Percentiles rank a stretch among this genome's conserved stretches.
Evolutionary conservation across 2,113 vertebrate genomes (phyloP).

Genomic region (Oceanodroma tethys): DNA sequence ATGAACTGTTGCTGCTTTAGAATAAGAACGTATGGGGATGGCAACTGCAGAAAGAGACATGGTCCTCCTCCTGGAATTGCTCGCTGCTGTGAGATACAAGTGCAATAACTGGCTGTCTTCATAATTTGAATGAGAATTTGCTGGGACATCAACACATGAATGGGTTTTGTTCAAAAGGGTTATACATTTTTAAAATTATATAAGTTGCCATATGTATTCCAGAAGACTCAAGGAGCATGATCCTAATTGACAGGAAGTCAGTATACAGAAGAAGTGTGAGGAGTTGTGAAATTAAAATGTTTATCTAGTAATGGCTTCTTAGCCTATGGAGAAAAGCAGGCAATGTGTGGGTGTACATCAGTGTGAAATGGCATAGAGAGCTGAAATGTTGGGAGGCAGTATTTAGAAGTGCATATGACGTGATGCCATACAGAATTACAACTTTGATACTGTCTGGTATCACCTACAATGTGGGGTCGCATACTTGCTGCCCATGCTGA

Average conservation of each 20-base stretch:
- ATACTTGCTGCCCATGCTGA: background rate
- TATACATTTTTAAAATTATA: background rate
- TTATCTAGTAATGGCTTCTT: background rate
- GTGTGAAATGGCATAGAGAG: background rate
- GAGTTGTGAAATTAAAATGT: background rate
- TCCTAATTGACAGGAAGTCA: background rate
- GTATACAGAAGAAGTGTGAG: background rate
- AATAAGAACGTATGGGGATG: background rate
- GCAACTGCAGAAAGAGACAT: background rate
- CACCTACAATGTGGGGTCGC: accelerated
- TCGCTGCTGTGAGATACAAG: background rate
- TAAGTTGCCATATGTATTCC: background rate
- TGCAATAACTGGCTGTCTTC: background rate
- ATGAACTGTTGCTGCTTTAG: background rate
- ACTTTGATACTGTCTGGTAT: background rate
- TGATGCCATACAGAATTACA: background rate
- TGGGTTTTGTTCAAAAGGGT: background rate
- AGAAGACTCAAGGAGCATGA: background rate
- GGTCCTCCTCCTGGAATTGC: background rate
- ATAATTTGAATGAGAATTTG: background rate
- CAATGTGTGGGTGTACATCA: accelerated
- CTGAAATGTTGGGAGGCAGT: background rate
- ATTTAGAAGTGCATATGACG: background rate
- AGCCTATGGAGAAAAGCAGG: background rate
- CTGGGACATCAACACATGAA: background rate